Evolutionary conservation across 2,797 vertebrate species (phyloP).

Genomic region (Cebuella pygmaea): DNA sequence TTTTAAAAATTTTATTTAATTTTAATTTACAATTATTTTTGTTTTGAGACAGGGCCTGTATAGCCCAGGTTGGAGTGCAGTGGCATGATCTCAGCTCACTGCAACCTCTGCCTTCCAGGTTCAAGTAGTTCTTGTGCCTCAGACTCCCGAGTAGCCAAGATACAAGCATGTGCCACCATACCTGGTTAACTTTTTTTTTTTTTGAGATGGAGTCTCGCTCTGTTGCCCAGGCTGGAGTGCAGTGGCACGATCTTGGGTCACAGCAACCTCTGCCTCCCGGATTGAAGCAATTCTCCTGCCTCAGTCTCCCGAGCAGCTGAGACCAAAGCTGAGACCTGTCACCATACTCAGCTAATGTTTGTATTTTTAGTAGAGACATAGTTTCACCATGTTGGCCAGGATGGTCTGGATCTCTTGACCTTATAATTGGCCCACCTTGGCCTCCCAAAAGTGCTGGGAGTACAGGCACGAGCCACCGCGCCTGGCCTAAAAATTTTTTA

Average conservation of each 20-base stretch:
- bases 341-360: background rate
- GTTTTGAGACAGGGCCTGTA: too few relatives aligned
- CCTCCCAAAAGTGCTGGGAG: background rate
- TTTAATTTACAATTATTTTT: too few relatives aligned
- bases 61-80: background rate
- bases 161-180: background rate
- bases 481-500: background rate
- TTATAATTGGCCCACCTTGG: accelerated
- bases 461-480: too few relatives aligned
- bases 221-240: background rate
- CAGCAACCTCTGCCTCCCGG: background rate
- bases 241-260: background rate
- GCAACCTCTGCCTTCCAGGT: background rate
- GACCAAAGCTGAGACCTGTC: background rate
- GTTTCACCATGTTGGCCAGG: background rate
- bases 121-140: background rate
- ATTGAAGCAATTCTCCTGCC: background rate
- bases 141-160: background rate
- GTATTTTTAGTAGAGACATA: background rate
- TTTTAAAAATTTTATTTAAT: too few relatives aligned
- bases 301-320: background rate
- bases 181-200: background rate
- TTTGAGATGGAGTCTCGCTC: too few relatives aligned
- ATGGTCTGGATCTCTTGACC: background rate
- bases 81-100: background rate